Evolutionary conservation across 1,140 invertebrate species (phyloP), one percentile per base, ranked within the genome.

Genomic region (Wasmannia auropunctata): DNA sequence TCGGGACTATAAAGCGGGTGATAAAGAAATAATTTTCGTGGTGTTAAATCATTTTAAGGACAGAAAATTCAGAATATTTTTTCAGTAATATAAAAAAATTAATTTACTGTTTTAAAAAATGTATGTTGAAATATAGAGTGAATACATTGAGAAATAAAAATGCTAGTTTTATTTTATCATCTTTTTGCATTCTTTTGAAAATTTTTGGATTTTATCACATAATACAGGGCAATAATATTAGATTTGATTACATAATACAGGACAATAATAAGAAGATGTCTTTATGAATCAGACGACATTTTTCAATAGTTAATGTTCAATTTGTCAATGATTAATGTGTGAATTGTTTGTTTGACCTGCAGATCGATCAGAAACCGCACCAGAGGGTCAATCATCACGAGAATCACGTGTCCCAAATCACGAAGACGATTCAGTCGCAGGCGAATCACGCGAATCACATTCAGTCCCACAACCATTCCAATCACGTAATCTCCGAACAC

Each of bases 321-420:
- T n/a, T n/a, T n/a, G 70, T 34, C 11, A 60, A 60, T 2, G 25
- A 37, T 0, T 25, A 28, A 74, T 54, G 19, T 75, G 1, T 14
- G n/a, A 67, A 51, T 60, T 22, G 46, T 2, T 19, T 40, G 51
- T 70, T 87, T 49, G n/a, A 49, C 16, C 90, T 90, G 10, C 90
- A 95, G 94, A 92, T 94, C 81, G 94, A 95, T 54, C 94, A 95
- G 58, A 95, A 95, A 79, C 90, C 94, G 7, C 69, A 86, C 6
- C 93, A 94, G 88, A 95, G 94, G 86, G 75, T 91, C 81, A 93
- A 93, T 77, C 95, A 95, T 72, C 95, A 95, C 75, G 95, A 95
- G 69, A 95, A 95, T 76, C 94, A 95, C 87, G 94, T 95, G 1
- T 94, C 94, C 19, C 95, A 95, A 76, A 95, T 95, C 62, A 93